These are phyloP conservation scores for Spodoptera frugiperda DNA, from an alignment of 1,140 invertebrate species.

Conservation along the genomic window DNA sequence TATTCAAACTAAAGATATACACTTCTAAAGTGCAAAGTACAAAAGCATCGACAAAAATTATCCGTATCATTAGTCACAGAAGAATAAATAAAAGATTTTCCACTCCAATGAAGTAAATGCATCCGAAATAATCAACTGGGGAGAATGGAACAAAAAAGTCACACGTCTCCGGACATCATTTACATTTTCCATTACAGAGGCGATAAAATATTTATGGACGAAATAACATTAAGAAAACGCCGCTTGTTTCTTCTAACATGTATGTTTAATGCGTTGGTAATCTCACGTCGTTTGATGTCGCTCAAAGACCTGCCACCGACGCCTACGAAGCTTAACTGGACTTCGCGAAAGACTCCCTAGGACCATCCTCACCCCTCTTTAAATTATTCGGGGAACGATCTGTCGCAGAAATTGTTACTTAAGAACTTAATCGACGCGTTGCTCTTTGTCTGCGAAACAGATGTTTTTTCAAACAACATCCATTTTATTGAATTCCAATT, in stretches of 20 bases:
- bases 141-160: slow-evolving; percentile 19
- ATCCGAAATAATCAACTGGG: not conserved
- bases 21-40: too few species aligned
- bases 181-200: slow-evolving; percentile 76
- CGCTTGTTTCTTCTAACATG: slow-evolving; percentile 70
- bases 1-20: too few species aligned
- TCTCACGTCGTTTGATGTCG: slow-evolving; percentile 75
- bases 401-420: slow-evolving; percentile 69
- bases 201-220: slow-evolving; percentile 79
- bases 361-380: slow-evolving; percentile 50
- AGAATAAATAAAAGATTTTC: not conserved
- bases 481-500: slow-evolving; percentile 40
- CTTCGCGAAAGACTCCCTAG: not conserved
- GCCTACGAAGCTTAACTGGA: slow-evolving; percentile 57
- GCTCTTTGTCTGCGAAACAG: slow-evolving; percentile 53
- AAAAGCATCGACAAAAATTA: not conserved
- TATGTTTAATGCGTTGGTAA: slow-evolving; percentile 78
- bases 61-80: not conserved
- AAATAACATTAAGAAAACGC: slow-evolving; percentile 80
- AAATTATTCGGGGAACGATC: slow-evolving; percentile 70
- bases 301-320: slow-evolving; percentile 62
- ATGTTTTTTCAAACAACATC: slow-evolving; percentile 54
- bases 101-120: not conserved
- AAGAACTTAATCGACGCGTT: slow-evolving; percentile 61
- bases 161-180: slow-evolving; percentile 59